Conservation (phyloP, 1,140 invertebrate species). For the Callitettix versicolor region DNA sequence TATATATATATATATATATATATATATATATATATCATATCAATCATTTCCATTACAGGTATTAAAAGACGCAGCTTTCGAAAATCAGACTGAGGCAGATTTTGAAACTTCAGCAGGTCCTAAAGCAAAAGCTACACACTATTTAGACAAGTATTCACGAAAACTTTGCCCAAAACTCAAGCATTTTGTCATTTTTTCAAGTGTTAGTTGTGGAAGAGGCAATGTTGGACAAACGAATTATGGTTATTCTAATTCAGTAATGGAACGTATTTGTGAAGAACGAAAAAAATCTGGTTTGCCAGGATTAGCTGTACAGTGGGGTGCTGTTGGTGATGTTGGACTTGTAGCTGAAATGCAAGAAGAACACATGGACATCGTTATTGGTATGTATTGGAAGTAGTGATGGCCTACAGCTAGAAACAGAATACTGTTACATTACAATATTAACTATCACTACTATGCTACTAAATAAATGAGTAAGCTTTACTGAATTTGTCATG, state of each 20-base stretch:
- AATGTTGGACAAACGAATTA: constrained; percentile 86
- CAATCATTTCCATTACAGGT: constrained; percentile 36
- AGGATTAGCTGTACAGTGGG: constrained; percentile 59
- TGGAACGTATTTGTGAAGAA: constrained; percentile 59
- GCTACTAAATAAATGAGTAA: too few species aligned
- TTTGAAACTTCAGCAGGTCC: constrained; percentile 44
- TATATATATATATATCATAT: too few species aligned
- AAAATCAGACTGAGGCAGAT: constrained; percentile 47
- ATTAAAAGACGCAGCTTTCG: constrained; percentile 47
- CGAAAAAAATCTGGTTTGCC: constrained; percentile 45
- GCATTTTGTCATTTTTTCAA: constrained; percentile 71
- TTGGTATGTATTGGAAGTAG: constrained; percentile 29
- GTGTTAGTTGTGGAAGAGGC: constrained; percentile 76
- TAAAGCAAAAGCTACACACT: constrained; percentile 47
- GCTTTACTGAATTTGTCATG: too few species aligned
- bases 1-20: too few species aligned
- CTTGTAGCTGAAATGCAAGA: constrained; percentile 72
- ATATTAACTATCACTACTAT: too few species aligned
- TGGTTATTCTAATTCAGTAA: constrained; percentile 60
- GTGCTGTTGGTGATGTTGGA: constrained; percentile 56
- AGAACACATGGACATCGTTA: constrained; percentile 60
- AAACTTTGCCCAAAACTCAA: constrained; percentile 43
- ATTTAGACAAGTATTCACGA: constrained; percentile 46
- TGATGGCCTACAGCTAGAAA: too few species aligned
- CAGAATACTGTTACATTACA: too few species aligned